Evolutionary conservation across 2,888 invertebrate genomes (phyloP).

Genomic region (Diploptera punctata): DNA sequence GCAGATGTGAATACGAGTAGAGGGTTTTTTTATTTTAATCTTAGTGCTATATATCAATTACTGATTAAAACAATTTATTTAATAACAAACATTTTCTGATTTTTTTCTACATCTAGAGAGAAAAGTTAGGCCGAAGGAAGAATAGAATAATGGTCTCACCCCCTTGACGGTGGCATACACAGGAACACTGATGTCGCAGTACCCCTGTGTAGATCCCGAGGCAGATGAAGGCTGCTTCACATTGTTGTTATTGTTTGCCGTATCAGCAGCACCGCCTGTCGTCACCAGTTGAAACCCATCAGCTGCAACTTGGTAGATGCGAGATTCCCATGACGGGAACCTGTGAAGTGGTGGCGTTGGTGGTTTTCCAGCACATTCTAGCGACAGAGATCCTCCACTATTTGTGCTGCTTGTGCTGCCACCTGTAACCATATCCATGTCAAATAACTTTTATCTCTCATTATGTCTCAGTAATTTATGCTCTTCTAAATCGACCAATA

Average conservation of each 20-base stretch:
- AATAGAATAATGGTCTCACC: constrained; percentile 61
- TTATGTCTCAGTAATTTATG: no score
- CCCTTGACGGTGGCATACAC: constrained; percentile 97
- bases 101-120: no score
- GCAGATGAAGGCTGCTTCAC: constrained; percentile 30
- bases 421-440: constrained; percentile 38
- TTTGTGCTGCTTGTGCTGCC: constrained; percentile 46
- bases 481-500: no score
- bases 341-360: constrained; percentile 92
- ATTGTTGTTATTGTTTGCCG: constrained; percentile 47
- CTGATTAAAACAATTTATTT: no score
- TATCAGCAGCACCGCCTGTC: constrained; percentile 45
- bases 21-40: no score
- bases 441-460: no score
- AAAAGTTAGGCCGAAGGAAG: no score
- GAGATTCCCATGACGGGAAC: constrained; percentile 94
- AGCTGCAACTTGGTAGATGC: constrained; percentile 82
- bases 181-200: constrained; percentile 90
- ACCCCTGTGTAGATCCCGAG: constrained; percentile 68
- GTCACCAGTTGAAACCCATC: constrained; percentile 52
- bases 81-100: no score
- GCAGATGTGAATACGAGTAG: no score
- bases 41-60: no score
- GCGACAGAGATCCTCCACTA: constrained; percentile 43
- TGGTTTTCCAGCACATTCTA: constrained; percentile 56